Percentiles rank a stretch among this genome's conserved stretches.
phyloP scores from a whole-genome alignment of 2,797 vertebrate genomes.

The Neopelma chrysocephalum region DNA sequence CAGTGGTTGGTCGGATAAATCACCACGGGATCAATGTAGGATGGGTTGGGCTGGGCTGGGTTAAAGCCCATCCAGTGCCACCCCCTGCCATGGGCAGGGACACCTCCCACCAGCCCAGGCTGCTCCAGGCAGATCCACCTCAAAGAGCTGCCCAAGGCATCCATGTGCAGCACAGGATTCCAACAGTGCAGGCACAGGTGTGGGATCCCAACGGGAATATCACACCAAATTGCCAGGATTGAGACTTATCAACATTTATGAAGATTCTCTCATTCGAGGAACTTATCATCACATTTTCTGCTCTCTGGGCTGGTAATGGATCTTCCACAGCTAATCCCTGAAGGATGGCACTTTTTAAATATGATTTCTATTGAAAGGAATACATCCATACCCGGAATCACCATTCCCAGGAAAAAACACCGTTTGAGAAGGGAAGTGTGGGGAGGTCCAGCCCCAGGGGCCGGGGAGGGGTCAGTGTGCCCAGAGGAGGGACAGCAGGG shows the following conservation, averaged over 20 bases:
- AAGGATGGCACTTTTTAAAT: neutral
- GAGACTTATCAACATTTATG: neutral
- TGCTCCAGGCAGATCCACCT: neutral
- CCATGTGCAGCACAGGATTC: fast-evolving
- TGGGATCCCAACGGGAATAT: neutral
- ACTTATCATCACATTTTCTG: neutral
- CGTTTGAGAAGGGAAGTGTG: neutral
- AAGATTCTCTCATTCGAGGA: neutral
- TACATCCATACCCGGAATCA: neutral
- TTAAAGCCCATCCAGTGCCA: neutral
- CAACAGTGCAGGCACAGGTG: neutral
- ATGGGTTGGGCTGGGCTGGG: neutral
- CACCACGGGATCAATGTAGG: neutral
- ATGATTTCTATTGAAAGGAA: neutral
- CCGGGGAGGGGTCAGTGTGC: neutral
- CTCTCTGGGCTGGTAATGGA: neutral
- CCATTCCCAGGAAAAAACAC: neutral
- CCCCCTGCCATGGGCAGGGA: neutral
- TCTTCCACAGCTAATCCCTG: neutral
- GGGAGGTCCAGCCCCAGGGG: fast-evolving
- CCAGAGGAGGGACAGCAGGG: neutral
- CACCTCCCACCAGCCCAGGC: neutral
- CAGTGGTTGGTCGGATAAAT: neutral
- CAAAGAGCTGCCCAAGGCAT: neutral
- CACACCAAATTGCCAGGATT: neutral